Conservation (phyloP, 2,113 vertebrate genomes). For the Thermophis baileyi region DNA sequence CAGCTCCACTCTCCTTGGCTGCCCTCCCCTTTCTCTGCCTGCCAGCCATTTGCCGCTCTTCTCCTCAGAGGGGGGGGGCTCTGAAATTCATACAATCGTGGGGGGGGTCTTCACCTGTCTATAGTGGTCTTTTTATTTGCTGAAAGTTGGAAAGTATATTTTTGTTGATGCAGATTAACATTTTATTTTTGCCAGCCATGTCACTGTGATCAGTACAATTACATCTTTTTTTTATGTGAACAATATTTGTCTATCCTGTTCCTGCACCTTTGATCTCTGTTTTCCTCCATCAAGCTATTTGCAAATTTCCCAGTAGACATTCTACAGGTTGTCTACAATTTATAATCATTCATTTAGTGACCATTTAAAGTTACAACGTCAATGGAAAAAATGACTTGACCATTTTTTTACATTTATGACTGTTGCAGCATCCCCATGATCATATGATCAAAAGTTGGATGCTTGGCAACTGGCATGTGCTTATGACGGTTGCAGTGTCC, state of each 20-base stretch:
- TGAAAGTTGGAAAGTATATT: not conserved
- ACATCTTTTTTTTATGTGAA: not conserved
- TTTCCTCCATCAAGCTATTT: not conserved
- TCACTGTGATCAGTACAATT: not conserved
- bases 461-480: not conserved
- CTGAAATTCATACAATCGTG: not conserved
- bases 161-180: not conserved
- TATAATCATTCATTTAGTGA: not conserved
- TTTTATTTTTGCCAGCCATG: not conserved
- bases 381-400: not conserved
- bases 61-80: fast-evolving
- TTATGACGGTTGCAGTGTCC: not conserved
- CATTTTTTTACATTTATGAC: not conserved
- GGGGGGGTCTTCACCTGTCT: not conserved
- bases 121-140: not conserved
- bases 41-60: not conserved
- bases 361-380: not conserved
- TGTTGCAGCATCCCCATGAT: not conserved
- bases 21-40: not conserved
- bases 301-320: not conserved
- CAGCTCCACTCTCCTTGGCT: not conserved
- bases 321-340: not conserved
- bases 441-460: not conserved
- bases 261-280: not conserved
- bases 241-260: not conserved